Conservation (phyloP, 2,888 invertebrate species). For the Didymodactylos carnosus region DNA sequence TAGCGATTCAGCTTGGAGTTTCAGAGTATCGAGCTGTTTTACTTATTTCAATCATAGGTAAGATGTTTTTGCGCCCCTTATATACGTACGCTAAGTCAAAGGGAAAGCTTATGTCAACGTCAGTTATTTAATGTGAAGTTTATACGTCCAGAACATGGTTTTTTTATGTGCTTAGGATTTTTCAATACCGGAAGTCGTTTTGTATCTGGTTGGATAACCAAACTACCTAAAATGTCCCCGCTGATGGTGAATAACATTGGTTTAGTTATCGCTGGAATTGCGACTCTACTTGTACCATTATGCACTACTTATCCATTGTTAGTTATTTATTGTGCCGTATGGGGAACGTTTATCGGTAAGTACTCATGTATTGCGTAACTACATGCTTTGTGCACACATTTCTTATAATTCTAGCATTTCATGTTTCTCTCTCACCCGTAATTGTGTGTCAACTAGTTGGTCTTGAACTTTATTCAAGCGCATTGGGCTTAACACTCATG, state of each 20-base stretch:
- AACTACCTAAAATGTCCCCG: neutral
- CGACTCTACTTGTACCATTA: neutral
- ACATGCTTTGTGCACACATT: neutral
- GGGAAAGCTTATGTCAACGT: too few relatives aligned
- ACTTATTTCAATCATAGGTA: conserved; percentile 6
- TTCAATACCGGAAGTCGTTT: neutral
- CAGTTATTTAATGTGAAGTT: too few relatives aligned
- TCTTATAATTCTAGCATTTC: neutral
- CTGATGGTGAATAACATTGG: neutral
- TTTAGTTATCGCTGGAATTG: neutral
- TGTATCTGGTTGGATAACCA: neutral
- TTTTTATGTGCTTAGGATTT: neutral
- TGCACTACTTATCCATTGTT: neutral
- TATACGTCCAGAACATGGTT: too few relatives aligned
- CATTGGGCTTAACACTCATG: neutral
- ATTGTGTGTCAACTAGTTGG: neutral
- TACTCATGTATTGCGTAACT: neutral
- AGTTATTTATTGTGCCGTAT: neutral
- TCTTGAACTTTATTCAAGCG: neutral
- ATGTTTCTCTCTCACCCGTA: neutral
- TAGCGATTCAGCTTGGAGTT: neutral
- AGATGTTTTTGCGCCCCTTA: too few relatives aligned
- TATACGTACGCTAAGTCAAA: too few relatives aligned
- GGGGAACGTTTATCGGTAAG: neutral
- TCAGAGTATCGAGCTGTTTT: neutral